These are phyloP conservation scores for Sylvicapra grimmia DNA, from an alignment of 2,113 vertebrate species.

Conservation along the genomic window DNA sequence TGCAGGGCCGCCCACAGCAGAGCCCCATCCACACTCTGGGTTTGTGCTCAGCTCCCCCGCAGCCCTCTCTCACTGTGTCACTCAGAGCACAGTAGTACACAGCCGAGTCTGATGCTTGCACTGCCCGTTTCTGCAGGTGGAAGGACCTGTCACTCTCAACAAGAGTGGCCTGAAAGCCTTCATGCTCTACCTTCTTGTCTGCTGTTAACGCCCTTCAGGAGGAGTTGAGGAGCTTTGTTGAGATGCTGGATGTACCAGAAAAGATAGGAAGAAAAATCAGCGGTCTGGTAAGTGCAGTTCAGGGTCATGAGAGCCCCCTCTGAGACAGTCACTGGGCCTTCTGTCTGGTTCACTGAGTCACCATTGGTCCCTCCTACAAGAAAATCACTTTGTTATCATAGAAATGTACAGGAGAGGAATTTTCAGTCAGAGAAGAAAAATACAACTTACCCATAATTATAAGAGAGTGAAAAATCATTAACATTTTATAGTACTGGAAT, in stretches of 20 bases:
- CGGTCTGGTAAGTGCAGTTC: background rate
- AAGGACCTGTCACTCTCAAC: background rate
- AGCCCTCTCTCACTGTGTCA: too few species aligned
- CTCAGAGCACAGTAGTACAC: too few species aligned
- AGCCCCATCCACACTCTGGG: too few species aligned
- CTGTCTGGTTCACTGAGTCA: slow-evolving; percentile 42
- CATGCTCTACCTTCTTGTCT: background rate
- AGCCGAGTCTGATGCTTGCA: too few species aligned
- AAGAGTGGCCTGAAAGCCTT: background rate
- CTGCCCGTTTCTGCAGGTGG: background rate
- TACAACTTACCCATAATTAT: background rate
- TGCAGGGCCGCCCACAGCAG: too few species aligned
- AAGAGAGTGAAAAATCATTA: background rate
- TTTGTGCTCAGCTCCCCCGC: too few species aligned
- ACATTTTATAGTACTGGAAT: background rate
- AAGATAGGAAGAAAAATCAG: background rate
- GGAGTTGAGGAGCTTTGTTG: background rate
- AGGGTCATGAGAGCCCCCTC: background rate
- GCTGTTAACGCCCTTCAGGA: background rate
- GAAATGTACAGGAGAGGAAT: background rate
- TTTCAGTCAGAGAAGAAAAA: background rate
- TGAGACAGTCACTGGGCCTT: background rate
- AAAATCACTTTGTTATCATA: background rate
- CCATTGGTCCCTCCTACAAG: background rate
- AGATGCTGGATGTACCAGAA: slow-evolving; percentile 41